Evolutionary conservation across 2,888 invertebrate genomes (phyloP), one percentile per base, ranked within the genome.

Genomic region (Chrysomela aeneicollis): DNA sequence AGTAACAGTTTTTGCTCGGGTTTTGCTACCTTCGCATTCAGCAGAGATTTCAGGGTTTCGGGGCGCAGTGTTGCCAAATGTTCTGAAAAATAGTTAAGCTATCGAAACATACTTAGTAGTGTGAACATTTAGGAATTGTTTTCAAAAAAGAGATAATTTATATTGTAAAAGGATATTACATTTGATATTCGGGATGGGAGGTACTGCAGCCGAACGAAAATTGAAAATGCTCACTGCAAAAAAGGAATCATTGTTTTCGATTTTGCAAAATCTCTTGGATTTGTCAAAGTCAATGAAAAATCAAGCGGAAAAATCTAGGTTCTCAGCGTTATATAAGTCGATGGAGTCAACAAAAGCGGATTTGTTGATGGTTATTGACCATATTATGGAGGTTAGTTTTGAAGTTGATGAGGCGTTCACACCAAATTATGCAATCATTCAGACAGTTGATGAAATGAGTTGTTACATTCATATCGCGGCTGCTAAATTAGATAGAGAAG

Each of bases 381-480:
- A 49, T 19, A 49, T 49, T 3, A 49, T 49, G 49, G 49, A 49
- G 10, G 19, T 49, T 42, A 42, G 42, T 42, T 42, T 42, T 35
- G 32, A 35, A 9, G 32, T 35, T 2, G 32, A 8, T 4, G 10
- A 35, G 10, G 32, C 5, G 4, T 35, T 35, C 10, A 8, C 10
- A 8, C 32, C 32, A 8, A 9, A 35, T 35, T 35, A 8, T 9
- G 32, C 6, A 35, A 35, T 35, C 2, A 4, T 35, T 35, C 4
- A 9, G 10, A 35, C 32, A 8, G 10, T 35, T 35, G 32, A 35
- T 35, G 32, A 35, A 35, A 35, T 35, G 10, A 9, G 32, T 35
- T 10, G 32, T 35, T 9, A 35, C 10, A 35, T 35, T 35, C 32
- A 35, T 5, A 10, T 9, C 1, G 32, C 32, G 6, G 32, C 6